Conservation (phyloP, 2,113 vertebrate species). For the Promerops cafer region DNA sequence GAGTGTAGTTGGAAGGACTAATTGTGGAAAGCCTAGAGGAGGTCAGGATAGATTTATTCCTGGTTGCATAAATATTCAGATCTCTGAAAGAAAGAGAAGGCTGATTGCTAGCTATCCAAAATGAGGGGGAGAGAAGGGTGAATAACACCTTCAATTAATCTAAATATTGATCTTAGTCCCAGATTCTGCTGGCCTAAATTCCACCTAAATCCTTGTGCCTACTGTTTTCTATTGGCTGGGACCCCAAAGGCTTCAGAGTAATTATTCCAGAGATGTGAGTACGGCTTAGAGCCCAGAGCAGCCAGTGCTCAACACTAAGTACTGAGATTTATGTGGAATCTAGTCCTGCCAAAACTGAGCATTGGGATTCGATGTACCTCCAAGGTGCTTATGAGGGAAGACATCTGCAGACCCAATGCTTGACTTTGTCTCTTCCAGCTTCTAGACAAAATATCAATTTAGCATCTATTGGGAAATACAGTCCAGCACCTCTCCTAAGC, state of each 20-base stretch:
- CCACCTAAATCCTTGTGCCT: background rate
- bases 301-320: background rate
- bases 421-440: background rate
- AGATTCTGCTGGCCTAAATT: constrained; percentile 19
- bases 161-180: constrained; percentile 16
- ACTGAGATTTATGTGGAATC: background rate
- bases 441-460: background rate
- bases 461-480: background rate
- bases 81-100: background rate
- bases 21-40: background rate
- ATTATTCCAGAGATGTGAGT: background rate
- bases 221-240: background rate
- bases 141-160: constrained; percentile 9
- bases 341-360: background rate
- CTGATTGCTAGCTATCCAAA: background rate
- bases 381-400: background rate
- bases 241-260: background rate
- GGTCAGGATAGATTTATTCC: background rate
- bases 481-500: background rate
- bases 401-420: background rate
- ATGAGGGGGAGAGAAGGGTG: background rate
- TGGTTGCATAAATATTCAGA: background rate
- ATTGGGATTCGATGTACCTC: background rate
- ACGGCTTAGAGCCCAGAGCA: background rate
- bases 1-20: background rate